A percentile compares a stretch with the other conserved stretches of the same genome.
Conservation (phyloP, 2,797 vertebrate genomes). For the Dallia pectoralis region DNA sequence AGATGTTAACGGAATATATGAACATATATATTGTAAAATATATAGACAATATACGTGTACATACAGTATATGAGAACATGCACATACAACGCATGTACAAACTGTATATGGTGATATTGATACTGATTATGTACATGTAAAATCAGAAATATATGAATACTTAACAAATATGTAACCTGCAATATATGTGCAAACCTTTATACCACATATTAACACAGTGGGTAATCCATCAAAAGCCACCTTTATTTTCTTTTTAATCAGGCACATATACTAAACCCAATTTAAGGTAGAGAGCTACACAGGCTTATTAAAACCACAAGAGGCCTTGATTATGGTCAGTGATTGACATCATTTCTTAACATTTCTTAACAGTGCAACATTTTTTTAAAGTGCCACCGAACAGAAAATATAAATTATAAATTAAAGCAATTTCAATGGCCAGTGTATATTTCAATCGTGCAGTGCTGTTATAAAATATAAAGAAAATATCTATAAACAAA, state of each 20-base stretch:
- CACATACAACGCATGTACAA: conserved; percentile 7
- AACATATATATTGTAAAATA: background rate
- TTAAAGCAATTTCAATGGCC: conserved; percentile 8
- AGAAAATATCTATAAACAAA: conserved; percentile 9
- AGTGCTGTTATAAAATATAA: conserved; percentile 2
- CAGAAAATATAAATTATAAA: background rate
- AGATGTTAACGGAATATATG: background rate
- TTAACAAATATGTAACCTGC: conserved; percentile 4
- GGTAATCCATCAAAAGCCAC: conserved; percentile 2
- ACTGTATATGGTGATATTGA: no score
- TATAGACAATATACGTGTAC: conserved; percentile 5
- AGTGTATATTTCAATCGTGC: no score
- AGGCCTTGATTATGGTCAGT: no score
- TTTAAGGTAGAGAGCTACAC: no score
- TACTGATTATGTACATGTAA: no score
- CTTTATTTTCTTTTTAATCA: conserved; percentile 5
- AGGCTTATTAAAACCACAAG: no score
- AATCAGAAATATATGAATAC: background rate
- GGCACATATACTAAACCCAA: no score
- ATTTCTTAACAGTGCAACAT: no score
- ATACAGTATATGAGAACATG: background rate
- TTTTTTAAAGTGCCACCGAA: no score
- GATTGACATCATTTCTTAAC: no score
- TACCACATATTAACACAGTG: conserved; percentile 3
- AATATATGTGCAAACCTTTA: conserved; percentile 2